These are phyloP conservation scores for Pogonocichla stellata DNA, from an alignment of 2,113 vertebrate genomes.

Conservation along the genomic window DNA sequence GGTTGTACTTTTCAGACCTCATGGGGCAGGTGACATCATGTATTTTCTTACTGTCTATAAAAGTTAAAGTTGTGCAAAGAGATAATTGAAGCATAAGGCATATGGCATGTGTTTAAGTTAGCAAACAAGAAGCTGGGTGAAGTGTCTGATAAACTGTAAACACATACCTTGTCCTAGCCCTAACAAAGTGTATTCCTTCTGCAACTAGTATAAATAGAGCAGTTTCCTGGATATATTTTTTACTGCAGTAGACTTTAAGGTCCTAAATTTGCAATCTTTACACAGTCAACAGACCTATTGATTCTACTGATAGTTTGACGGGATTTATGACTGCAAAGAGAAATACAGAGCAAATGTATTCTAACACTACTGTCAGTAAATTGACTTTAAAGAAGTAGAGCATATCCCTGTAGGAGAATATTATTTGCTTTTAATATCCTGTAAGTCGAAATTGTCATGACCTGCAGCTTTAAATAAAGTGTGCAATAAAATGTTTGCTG, in stretches of 20 bases:
- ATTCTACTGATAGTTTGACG: slow-evolving; percentile 16
- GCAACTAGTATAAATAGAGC: not conserved
- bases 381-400: not conserved
- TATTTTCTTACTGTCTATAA: not conserved
- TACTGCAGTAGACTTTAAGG: not conserved
- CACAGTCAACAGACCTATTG: not conserved
- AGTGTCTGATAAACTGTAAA: not conserved
- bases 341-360: not conserved
- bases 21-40: not conserved
- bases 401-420: not conserved
- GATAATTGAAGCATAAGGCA: not conserved
- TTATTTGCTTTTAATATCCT: slow-evolving; percentile 6
- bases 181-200: not conserved
- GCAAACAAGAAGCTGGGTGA: not conserved
- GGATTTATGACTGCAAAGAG: not conserved
- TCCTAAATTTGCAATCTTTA: slow-evolving; percentile 5
- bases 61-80: not conserved
- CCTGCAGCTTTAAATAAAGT: not conserved
- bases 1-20: not conserved
- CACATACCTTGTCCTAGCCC: not conserved
- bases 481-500: not conserved
- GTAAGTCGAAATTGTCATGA: not conserved
- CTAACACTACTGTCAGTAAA: not conserved
- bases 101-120: not conserved
- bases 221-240: not conserved